phyloP scores from a whole-genome alignment of 2,888 invertebrate species.

The Cordilura impudica region DNA sequence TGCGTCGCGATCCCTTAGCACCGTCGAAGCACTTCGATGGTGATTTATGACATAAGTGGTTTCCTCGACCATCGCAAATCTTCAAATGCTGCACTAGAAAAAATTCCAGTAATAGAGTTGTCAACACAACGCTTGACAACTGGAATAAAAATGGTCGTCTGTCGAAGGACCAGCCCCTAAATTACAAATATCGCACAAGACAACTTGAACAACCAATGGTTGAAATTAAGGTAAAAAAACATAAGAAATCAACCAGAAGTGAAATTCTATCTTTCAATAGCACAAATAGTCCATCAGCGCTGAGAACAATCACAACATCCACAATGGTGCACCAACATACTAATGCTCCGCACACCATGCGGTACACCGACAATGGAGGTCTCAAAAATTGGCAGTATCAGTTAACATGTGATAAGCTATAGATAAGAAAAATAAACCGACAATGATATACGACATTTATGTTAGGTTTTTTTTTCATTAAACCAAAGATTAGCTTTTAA shows the following conservation, averaged over 20 bases:
- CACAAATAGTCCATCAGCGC: conserved; percentile 44
- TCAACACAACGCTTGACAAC: conserved; percentile 1
- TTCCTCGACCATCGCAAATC: conserved; percentile 74
- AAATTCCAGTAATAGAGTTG: conserved; percentile 40
- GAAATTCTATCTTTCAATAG: conserved; percentile 42
- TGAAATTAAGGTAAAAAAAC: conserved; percentile 6
- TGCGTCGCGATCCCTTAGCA: conserved; percentile 71
- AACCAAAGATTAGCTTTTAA: conserved; percentile 28
- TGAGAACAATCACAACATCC: conserved; percentile 69
- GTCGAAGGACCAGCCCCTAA: conserved; percentile 53
- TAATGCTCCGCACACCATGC: conserved; percentile 23
- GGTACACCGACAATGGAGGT: conserved; percentile 63
- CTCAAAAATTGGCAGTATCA: conserved; percentile 78
- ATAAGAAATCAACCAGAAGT: not conserved
- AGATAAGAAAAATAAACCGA: conserved; percentile 56
- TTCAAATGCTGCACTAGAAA: conserved; percentile 66
- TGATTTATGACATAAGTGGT: conserved; percentile 77
- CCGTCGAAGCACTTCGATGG: conserved; percentile 57
- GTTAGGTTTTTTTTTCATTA: not conserved
- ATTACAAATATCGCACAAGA: conserved; percentile 34
- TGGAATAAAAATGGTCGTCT: conserved; percentile 28
- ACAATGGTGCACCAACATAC: conserved; percentile 70
- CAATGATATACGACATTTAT: not conserved
- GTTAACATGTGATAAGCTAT: conserved; percentile 77
- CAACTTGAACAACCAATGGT: conserved; percentile 4